A percentile compares a stretch with the other conserved stretches of the same genome.
Conservation (phyloP, 2,888 invertebrate genomes). For the Phalangium opilio region DNA sequence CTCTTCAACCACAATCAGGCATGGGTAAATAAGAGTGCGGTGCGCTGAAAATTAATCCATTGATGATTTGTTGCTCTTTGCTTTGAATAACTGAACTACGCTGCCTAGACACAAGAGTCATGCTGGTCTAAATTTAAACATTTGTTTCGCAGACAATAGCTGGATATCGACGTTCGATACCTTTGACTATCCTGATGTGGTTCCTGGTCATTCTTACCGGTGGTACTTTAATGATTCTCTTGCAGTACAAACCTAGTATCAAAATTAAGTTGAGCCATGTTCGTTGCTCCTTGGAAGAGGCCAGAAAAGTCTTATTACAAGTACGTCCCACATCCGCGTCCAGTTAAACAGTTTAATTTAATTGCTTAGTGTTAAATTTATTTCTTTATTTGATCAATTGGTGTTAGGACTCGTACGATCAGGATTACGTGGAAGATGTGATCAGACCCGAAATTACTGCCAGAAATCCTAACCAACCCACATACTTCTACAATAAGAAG, state of each 20-base stretch:
- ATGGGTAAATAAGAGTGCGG: too few species aligned
- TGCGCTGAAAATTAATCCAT: too few species aligned
- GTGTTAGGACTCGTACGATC: constrained; percentile 16
- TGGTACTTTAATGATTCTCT: constrained; percentile 18
- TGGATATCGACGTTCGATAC: constrained; percentile 14
- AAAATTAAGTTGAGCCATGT: constrained; percentile 18
- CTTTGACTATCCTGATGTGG: constrained; percentile 14
- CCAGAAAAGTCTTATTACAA: constrained; percentile 20
- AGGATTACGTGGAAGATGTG: constrained; percentile 17
- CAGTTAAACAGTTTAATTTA: neutral
- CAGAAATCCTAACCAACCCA: constrained; percentile 6
- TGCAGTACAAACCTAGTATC: constrained; percentile 18
- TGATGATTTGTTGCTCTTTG: too few species aligned
- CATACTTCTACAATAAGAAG: constrained; percentile 33
- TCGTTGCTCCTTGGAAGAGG: constrained; percentile 19
- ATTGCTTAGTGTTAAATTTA: constrained; percentile 3
- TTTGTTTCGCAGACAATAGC: constrained; percentile 13
- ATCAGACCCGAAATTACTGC: constrained; percentile 5
- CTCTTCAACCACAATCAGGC: too few species aligned
- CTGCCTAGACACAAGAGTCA: too few species aligned
- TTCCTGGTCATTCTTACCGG: constrained; percentile 15
- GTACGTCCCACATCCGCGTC: constrained; percentile 9
- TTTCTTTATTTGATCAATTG: constrained; percentile 5
- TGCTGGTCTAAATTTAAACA: too few species aligned
- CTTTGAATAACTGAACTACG: too few species aligned